phyloP scores from a whole-genome alignment of 1,140 invertebrate genomes.

The Caerostris extrusa region DNA sequence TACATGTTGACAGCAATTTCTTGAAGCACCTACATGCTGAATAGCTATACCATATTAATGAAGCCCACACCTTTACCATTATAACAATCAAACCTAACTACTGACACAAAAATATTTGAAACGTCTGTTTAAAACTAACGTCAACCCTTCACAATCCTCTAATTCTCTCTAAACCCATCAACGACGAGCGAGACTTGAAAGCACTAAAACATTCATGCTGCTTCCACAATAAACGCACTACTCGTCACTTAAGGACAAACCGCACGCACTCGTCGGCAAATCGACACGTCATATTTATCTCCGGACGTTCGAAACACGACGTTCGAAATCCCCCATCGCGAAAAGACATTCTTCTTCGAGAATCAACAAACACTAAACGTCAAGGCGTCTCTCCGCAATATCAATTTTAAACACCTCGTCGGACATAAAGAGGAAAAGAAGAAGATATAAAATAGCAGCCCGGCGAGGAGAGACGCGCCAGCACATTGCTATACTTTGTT shows the following conservation, averaged over 20 bases:
- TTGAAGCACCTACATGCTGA: too few species aligned
- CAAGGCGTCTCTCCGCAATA: conserved; percentile 34
- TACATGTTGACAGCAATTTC: too few species aligned
- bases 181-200: neutral
- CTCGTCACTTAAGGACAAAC: neutral
- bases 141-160: too few species aligned
- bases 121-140: too few species aligned
- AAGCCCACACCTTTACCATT: too few species aligned
- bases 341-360: conserved; percentile 2
- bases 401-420: conserved; percentile 36
- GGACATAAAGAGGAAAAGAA: neutral
- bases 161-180: neutral
- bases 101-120: too few species aligned
- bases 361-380: conserved; percentile 23
- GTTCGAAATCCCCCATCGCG: neutral
- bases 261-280: neutral
- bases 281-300: neutral
- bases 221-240: neutral
- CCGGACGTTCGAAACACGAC: neutral
- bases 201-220: neutral
- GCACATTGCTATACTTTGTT: conserved; percentile 17
- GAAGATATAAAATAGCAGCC: neutral
- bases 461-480: conserved; percentile 11
- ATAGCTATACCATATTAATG: too few species aligned
- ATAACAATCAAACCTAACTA: too few species aligned